Conservation (phyloP, 2,888 invertebrate species). For the Andrena bucephala region DNA sequence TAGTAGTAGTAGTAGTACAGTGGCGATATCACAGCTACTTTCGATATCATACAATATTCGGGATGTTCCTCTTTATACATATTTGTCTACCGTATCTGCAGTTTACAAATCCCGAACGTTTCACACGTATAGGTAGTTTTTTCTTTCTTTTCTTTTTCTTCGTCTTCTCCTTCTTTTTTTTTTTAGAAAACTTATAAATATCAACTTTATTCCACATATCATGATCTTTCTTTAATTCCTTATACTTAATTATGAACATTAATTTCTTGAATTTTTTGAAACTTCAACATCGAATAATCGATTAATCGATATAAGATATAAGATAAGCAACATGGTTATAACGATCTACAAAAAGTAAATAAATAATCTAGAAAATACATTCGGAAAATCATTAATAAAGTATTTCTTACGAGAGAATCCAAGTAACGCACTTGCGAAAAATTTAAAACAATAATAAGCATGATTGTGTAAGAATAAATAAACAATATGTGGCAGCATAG, state of each 20-base stretch:
- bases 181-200: constrained; percentile 47
- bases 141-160: constrained; percentile 4
- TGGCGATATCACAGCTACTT: constrained; percentile 74
- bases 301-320: constrained; percentile 4
- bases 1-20: constrained; percentile 54
- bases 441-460: constrained; percentile 64
- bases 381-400: constrained; percentile 51
- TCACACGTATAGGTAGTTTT: constrained; percentile 19
- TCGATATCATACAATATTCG: constrained; percentile 72
- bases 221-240: constrained; percentile 13
- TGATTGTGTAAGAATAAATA: constrained; percentile 71
- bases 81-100: constrained; percentile 46
- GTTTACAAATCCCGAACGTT: constrained; percentile 49
- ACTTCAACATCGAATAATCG: constrained; percentile 14
- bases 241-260: constrained; percentile 22
- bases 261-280: constrained; percentile 22
- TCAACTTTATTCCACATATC: constrained; percentile 28
- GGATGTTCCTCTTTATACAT: constrained; percentile 53
- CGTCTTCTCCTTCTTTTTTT: constrained; percentile 15
- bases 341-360: constrained; percentile 59
- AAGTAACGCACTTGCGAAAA: constrained; percentile 46
- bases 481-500: constrained; percentile 70
- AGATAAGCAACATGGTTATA: constrained; percentile 37
- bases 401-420: constrained; percentile 43
- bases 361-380: constrained; percentile 66